Evolutionary conservation across 2,888 invertebrate species (phyloP).

Genomic region (Cheilosia grossa): DNA sequence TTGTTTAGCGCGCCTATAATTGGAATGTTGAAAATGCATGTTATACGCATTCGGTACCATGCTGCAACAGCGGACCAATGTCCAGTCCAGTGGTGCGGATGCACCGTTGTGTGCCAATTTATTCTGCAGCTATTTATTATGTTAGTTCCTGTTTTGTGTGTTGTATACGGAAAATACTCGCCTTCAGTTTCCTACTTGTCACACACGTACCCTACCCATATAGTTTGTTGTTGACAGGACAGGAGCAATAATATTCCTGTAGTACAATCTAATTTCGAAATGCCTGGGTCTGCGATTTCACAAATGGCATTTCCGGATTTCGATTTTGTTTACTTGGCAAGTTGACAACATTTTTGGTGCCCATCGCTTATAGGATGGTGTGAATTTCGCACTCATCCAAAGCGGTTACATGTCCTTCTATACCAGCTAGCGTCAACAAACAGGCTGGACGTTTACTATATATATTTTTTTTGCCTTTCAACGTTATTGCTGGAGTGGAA

Average conservation of each 20-base stretch:
- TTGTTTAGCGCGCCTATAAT: constrained; percentile 60
- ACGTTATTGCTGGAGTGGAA: not conserved
- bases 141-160: not conserved
- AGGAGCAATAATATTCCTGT: constrained; percentile 68
- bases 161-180: not conserved
- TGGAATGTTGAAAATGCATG: constrained; percentile 72
- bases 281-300: constrained; percentile 49
- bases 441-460: not conserved
- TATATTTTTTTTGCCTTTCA: not conserved
- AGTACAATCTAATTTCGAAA: constrained; percentile 68
- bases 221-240: constrained; percentile 67
- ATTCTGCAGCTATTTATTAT: constrained; percentile 11
- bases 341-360: constrained; percentile 44
- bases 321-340: constrained; percentile 69
- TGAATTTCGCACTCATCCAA: constrained; percentile 28
- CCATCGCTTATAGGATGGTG: constrained; percentile 19
- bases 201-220: not conserved
- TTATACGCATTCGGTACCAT: constrained; percentile 60
- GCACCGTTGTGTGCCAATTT: constrained; percentile 43
- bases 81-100: constrained; percentile 54
- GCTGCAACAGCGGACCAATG: not conserved
- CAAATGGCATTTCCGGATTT: constrained; percentile 66
- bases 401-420: not conserved
- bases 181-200: constrained; percentile 19
- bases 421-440: not conserved